Percentiles rank a stretch among this genome's conserved stretches.
These are phyloP conservation scores for Aurelia sp. DNA, from an alignment of 30 jellyfish, hydroid and myxozoan genomes.

Conservation along the genomic window DNA sequence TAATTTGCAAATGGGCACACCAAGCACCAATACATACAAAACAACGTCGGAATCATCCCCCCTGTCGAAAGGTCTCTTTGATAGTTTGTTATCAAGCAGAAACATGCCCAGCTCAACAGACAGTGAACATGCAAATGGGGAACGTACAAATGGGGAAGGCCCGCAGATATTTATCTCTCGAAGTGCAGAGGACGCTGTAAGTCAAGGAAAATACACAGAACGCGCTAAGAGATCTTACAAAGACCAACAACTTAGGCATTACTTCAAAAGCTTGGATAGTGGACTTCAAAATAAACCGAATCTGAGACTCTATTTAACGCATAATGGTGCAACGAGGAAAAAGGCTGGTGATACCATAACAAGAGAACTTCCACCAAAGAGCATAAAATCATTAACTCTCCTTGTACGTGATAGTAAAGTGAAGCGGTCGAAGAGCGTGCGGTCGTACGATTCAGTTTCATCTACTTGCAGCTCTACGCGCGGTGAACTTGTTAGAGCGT, in stretches of 20 bases:
- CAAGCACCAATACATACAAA: conserved; percentile 64
- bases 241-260: conserved; percentile 33
- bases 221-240: conserved; percentile 36
- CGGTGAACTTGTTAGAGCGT: conserved; percentile 93
- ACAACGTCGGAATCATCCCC: conserved; percentile 67
- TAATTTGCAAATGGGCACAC: conserved; percentile 39
- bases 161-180: conserved; percentile 10
- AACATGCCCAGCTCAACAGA: conserved; percentile 52
- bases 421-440: conserved; percentile 70
- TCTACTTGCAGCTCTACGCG: conserved; percentile 91
- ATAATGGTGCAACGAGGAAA: not conserved
- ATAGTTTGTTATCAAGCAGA: conserved; percentile 41
- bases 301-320: not conserved
- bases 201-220: conserved; percentile 30
- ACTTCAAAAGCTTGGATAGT: conserved; percentile 50
- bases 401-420: conserved; percentile 56
- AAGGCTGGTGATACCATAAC: conserved; percentile 1
- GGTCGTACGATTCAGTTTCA: conserved; percentile 94
- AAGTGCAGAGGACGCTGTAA: conserved; percentile 29
- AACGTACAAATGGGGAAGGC: not conserved
- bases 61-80: conserved; percentile 35
- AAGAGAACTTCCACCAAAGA: conserved; percentile 10
- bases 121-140: conserved; percentile 48
- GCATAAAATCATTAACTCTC: conserved; percentile 36
- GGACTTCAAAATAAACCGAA: conserved; percentile 43